Evolutionary conservation across 1,140 invertebrate genomes (phyloP), one percentile per base, ranked within the genome.

Genomic region (Cherax destructor): DNA sequence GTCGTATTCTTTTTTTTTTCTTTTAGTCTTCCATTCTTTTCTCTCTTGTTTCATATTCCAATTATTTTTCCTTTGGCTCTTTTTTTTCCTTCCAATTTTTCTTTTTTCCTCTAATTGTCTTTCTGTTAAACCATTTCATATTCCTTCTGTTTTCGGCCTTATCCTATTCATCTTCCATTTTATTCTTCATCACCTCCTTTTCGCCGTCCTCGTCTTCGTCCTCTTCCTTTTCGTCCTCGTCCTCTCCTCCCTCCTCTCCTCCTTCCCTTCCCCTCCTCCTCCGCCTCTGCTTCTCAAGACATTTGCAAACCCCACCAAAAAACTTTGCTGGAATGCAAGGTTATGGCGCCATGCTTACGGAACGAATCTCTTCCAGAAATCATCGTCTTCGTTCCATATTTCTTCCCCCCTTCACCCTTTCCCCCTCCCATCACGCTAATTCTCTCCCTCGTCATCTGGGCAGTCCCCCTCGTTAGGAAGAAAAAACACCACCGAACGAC

Each of bases 281-380:
- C 52, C 52, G 4, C 56, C n/a, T 3, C 52, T 13, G 21, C 52
- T 83, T 61, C 24, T 24, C n/a, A 65, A 69, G 61, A 30, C 81
- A 83, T 83, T 83, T 83, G 61, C 81, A 83, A 83, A 59, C 50
- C 79, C 13, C 52, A 30, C 18, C 4, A 83, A 13, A 83, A 13
- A 83, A 83, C 24, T 10, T 4, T 59, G 5, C 56, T 69, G 81
- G 81, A 83, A 83, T 83, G 81, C 81, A 83, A 83, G 81, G 81
- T 69, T 83, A 83, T 47, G 61, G n/a, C 81, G 61, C 59, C n/a
- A 24, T 69, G 59, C 52, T 41, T 41, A 41, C 30, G 30, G 59
- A 41, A 65, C 30, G 24, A 47, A 18, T 5, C 52, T 7, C 21
- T 9, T n/a, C 47, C 61, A 21, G 6, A 56, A 83, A 6, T 69